Evolutionary conservation across 2,888 invertebrate genomes (phyloP).

Genomic region (Caenorhabditis sp.): DNA sequence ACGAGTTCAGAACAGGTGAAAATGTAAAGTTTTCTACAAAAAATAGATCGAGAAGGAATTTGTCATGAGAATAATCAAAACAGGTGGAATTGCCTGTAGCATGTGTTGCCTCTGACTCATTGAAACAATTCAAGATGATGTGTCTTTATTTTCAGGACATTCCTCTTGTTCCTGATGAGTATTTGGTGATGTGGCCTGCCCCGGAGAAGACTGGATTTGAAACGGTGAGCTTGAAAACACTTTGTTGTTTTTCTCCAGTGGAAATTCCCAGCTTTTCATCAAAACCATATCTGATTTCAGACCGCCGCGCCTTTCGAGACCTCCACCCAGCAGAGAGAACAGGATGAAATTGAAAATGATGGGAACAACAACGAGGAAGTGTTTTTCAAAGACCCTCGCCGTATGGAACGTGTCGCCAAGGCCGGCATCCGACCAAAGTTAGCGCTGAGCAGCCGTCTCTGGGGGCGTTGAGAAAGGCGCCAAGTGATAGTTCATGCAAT

Average conservation of each 20-base stretch:
- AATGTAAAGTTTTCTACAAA: neutral
- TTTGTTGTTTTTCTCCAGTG: neutral
- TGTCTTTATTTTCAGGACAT: conserved; percentile 52
- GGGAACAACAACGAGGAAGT: conserved; percentile 23
- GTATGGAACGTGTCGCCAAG: conserved; percentile 64
- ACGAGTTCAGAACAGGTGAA: conserved; percentile 42
- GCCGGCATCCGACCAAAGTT: conserved; percentile 61
- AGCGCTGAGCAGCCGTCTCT: conserved; percentile 62
- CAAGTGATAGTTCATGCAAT: conserved; percentile 29
- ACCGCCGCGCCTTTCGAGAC: conserved; percentile 8
- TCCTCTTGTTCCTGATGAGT: conserved; percentile 42
- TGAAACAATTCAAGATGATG: too few species aligned
- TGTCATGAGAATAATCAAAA: conserved; percentile 24
- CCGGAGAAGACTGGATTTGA: conserved; percentile 1
- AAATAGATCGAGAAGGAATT: conserved; percentile 20
- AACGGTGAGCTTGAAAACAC: conserved; percentile 14
- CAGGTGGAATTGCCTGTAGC: conserved; percentile 31
- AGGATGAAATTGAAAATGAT: conserved; percentile 17
- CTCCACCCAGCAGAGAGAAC: conserved; percentile 11
- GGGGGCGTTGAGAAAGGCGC: conserved; percentile 55
- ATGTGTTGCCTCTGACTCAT: too few species aligned
- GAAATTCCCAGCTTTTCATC: neutral
- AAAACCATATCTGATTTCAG: conserved; percentile 27
- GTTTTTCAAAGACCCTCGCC: conserved; percentile 24
- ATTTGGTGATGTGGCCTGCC: conserved; percentile 48